phyloP scores from a whole-genome alignment of 2,888 invertebrate species.

The Ecliptopera silaceata region DNA sequence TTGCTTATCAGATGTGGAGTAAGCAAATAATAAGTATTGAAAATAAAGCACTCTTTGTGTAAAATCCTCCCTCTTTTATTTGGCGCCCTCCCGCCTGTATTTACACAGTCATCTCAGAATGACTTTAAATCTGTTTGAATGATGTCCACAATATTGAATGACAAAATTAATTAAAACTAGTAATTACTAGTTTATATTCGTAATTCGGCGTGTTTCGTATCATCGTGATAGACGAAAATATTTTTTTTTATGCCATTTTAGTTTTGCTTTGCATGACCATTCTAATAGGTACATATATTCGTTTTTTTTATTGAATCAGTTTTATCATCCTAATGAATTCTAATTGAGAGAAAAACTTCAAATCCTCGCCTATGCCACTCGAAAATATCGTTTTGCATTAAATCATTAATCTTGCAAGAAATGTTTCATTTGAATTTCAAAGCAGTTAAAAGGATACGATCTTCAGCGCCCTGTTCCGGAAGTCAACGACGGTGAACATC shows the following conservation, averaged over 20 bases:
- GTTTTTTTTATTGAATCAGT: too few relatives aligned
- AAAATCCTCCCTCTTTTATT: not conserved
- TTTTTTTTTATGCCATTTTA: too few relatives aligned
- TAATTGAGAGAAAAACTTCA: too few relatives aligned
- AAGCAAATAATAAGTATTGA: not conserved
- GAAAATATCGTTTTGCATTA: too few relatives aligned
- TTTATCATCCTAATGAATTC: too few relatives aligned
- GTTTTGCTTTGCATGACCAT: too few relatives aligned
- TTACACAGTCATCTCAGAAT: slow-evolving; percentile 27
- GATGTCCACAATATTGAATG: slow-evolving; percentile 30
- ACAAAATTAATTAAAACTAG: slow-evolving; percentile 28
- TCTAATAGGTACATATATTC: too few relatives aligned
- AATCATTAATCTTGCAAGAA: too few relatives aligned
- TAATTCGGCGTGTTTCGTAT: too few relatives aligned
- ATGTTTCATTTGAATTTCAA: not conserved
- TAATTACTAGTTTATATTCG: slow-evolving; percentile 1
- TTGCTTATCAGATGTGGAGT: too few relatives aligned
- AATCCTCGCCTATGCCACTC: too few relatives aligned
- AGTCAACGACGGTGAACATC: slow-evolving; percentile 92
- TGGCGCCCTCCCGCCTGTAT: slow-evolving; percentile 24
- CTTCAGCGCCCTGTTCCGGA: slow-evolving; percentile 89
- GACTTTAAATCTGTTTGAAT: slow-evolving; percentile 16
- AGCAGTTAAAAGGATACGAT: slow-evolving; percentile 88
- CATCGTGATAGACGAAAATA: too few relatives aligned
- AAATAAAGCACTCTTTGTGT: not conserved